phyloP scores from a whole-genome alignment of 30 jellyfish, hydroid and myxozoan genomes.

The Hydractinia symbiolongicarpus region DNA sequence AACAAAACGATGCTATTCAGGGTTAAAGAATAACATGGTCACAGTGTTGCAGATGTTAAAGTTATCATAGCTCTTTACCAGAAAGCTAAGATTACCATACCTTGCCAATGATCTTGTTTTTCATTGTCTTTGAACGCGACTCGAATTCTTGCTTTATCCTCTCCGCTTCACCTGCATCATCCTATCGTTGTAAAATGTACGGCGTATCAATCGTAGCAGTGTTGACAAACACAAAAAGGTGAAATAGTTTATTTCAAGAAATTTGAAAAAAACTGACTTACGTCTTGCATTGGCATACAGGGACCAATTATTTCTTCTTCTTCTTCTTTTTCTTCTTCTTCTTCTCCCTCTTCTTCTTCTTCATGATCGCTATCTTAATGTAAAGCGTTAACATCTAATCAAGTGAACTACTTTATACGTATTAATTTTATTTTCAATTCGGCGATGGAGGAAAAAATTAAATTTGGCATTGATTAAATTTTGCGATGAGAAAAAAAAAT shows the following conservation, averaged over 20 bases:
- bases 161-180: not conserved
- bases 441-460: too few species aligned
- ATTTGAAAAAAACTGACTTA: not conserved
- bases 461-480: too few species aligned
- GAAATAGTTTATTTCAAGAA: not conserved
- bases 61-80: not conserved
- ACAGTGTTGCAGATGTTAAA: not conserved
- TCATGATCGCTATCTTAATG: not conserved
- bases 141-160: constrained; percentile 46
- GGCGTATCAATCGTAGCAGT: too few species aligned
- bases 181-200: not conserved
- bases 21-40: not conserved
- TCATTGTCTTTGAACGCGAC: constrained; percentile 78
- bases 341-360: not conserved
- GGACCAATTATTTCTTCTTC: constrained; percentile 34
- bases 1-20: not conserved
- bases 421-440: not conserved
- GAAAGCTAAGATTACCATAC: constrained; percentile 6
- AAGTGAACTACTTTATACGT: not conserved
- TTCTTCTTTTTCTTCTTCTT: constrained; percentile 10
- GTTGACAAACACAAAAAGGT: not conserved
- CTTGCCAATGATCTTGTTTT: constrained; percentile 56
- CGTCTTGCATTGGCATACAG: constrained; percentile 2
- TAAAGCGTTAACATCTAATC: not conserved
- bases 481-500: too few species aligned